These are phyloP conservation scores for Diarsia mendica DNA, from an alignment of 2,888 invertebrate genomes.

Conservation along the genomic window DNA sequence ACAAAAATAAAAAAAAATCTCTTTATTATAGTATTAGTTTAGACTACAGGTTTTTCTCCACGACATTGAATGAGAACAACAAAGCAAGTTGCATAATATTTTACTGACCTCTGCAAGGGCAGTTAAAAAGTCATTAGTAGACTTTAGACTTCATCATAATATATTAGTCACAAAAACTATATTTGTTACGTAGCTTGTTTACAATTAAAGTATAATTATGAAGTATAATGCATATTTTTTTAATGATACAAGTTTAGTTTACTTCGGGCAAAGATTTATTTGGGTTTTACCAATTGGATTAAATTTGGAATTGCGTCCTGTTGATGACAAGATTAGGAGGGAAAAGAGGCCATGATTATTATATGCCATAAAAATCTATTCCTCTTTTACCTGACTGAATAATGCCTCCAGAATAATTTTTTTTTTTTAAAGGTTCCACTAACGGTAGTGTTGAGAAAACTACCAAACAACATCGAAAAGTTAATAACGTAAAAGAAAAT, in stretches of 20 bases:
- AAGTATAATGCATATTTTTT: neutral
- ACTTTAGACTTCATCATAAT: constrained; percentile 8
- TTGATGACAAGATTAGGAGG: too few relatives aligned
- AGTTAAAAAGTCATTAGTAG: constrained; percentile 41
- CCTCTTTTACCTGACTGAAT: too few relatives aligned
- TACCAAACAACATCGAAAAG: too few relatives aligned
- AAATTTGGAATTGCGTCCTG: neutral
- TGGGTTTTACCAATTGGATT: too few relatives aligned
- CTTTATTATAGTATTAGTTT: too few relatives aligned
- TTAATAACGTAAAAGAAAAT: too few relatives aligned
- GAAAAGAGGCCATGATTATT: too few relatives aligned
- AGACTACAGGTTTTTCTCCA: constrained; percentile 1
- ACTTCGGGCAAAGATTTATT: neutral
- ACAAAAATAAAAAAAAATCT: too few relatives aligned
- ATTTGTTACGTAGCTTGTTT: neutral
- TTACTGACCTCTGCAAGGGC: constrained; percentile 46
- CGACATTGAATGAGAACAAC: constrained; percentile 32
- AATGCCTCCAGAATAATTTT: too few relatives aligned
- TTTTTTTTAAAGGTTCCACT: too few relatives aligned
- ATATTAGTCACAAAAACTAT: constrained; percentile 4
- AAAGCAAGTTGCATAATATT: constrained; percentile 29
- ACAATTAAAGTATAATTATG: neutral
- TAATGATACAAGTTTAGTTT: neutral
- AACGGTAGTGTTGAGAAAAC: too few relatives aligned
- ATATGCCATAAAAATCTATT: too few relatives aligned